Conservation (phyloP, 30 jellyfish, hydroid and myxozoan genomes). For the Nemopilema nomurai region DNA sequence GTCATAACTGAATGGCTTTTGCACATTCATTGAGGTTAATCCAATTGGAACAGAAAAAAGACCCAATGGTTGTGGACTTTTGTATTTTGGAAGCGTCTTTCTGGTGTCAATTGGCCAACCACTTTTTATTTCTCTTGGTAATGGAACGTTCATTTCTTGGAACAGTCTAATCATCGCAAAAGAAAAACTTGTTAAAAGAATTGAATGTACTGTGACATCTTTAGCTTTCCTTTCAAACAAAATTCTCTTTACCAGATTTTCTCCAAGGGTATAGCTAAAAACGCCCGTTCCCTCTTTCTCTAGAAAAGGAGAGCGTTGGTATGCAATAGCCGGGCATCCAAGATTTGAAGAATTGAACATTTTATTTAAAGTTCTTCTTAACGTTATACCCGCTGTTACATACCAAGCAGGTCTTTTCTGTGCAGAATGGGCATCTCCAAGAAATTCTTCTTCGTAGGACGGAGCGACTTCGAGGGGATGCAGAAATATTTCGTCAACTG, state of each 20-base stretch:
- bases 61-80: slow-evolving; percentile 61
- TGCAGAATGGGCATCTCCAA: slow-evolving; percentile 12
- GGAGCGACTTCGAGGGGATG: slow-evolving; percentile 32
- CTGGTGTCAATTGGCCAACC: slow-evolving; percentile 64
- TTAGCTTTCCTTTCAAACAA: slow-evolving; percentile 36
- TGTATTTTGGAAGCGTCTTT: slow-evolving; percentile 11
- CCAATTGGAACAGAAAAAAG: slow-evolving; percentile 28
- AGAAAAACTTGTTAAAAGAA: slow-evolving; percentile 26
- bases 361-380: background rate
- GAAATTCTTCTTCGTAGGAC: slow-evolving; percentile 37
- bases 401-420: slow-evolving; percentile 49
- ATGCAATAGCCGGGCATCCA: background rate
- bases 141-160: slow-evolving; percentile 3
- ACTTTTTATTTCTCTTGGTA: slow-evolving; percentile 16
- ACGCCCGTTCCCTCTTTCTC: slow-evolving; percentile 19
- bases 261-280: background rate
- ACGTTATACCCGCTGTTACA: background rate
- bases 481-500: slow-evolving; percentile 35
- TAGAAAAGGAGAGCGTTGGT: slow-evolving; percentile 26
- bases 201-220: slow-evolving; percentile 48
- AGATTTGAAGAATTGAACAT: background rate
- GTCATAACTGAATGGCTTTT: slow-evolving; percentile 1
- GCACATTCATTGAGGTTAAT: slow-evolving; percentile 37
- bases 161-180: slow-evolving; percentile 26
- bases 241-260: slow-evolving; percentile 10